phyloP scores from a whole-genome alignment of 2,888 invertebrate genomes.

The Leptinotarsa rubiginosa region DNA sequence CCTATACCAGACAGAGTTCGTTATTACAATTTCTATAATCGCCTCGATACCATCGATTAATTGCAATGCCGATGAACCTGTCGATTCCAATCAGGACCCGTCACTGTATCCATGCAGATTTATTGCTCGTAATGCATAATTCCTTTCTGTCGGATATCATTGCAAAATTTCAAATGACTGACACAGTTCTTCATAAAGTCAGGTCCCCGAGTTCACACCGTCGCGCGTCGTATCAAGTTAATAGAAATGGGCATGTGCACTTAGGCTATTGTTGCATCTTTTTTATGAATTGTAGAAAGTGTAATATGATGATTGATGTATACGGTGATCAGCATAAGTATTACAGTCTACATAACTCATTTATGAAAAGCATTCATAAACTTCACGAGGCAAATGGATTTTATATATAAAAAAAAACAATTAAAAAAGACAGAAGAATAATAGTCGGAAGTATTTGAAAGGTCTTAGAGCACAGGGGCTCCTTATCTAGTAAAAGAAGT shows the following conservation, averaged over 20 bases:
- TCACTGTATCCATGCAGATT: slow-evolving; percentile 17
- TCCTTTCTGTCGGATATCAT: slow-evolving; percentile 32
- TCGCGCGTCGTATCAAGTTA: slow-evolving; percentile 17
- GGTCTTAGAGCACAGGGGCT: too few relatives aligned
- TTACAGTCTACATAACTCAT: too few relatives aligned
- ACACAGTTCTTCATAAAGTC: slow-evolving; percentile 37
- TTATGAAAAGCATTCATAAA: too few relatives aligned
- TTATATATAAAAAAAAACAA: too few relatives aligned
- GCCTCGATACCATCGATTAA: neutral
- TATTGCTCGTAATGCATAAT: slow-evolving; percentile 29
- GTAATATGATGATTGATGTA: slow-evolving; percentile 25
- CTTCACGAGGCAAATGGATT: too few relatives aligned
- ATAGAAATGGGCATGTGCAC: slow-evolving; percentile 37
- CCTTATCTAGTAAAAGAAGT: too few relatives aligned
- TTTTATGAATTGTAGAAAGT: slow-evolving; percentile 33
- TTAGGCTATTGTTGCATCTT: slow-evolving; percentile 35
- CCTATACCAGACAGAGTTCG: neutral
- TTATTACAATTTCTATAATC: slow-evolving; percentile 14
- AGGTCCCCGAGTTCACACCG: slow-evolving; percentile 15
- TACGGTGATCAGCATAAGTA: too few relatives aligned
- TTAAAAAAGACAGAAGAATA: too few relatives aligned
- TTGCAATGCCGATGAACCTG: slow-evolving; percentile 15
- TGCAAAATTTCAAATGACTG: slow-evolving; percentile 39
- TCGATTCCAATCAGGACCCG: slow-evolving; percentile 16
- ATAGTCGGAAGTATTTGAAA: too few relatives aligned